phyloP scores from a whole-genome alignment of 2,797 vertebrate genomes.

The Sebastiscus albofasciatus region DNA sequence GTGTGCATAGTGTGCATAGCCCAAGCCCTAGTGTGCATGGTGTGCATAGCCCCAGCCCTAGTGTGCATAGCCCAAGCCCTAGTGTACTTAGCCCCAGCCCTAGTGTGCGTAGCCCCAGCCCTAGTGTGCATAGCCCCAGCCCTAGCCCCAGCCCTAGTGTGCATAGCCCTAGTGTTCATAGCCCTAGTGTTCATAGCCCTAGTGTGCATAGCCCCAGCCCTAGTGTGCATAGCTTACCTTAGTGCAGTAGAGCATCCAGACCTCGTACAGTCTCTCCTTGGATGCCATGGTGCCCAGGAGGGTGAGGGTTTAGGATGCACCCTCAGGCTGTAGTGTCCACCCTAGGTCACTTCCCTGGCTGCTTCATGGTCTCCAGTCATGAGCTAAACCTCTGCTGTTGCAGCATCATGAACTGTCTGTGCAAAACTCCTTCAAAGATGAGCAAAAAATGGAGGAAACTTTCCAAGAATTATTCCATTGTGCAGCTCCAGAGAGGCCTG shows the following conservation, averaged over 20 bases:
- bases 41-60: too few relatives aligned
- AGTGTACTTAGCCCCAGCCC: fast-evolving
- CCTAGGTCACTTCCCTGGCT: slow-evolving; percentile 68
- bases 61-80: too few relatives aligned
- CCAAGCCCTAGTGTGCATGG: too few relatives aligned
- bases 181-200: too few relatives aligned
- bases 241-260: slow-evolving; percentile 98
- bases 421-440: background rate
- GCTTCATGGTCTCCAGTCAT: slow-evolving; percentile 69
- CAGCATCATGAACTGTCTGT: slow-evolving; percentile 24
- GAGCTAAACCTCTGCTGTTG: slow-evolving; percentile 35
- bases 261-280: slow-evolving; percentile 95
- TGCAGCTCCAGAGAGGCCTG: slow-evolving; percentile 39
- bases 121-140: too few relatives aligned
- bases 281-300: slow-evolving; percentile 88
- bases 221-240: slow-evolving; percentile 84
- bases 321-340: slow-evolving; percentile 55
- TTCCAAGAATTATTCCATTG: slow-evolving; percentile 62
- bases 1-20: too few relatives aligned
- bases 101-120: too few relatives aligned
- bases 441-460: background rate
- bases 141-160: too few relatives aligned
- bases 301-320: background rate
- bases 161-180: too few relatives aligned
- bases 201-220: too few relatives aligned